Percentiles rank a stretch among this genome's conserved stretches.
phyloP scores from a whole-genome alignment of 2,888 invertebrate genomes.

The Coleophora flavipennella region DNA sequence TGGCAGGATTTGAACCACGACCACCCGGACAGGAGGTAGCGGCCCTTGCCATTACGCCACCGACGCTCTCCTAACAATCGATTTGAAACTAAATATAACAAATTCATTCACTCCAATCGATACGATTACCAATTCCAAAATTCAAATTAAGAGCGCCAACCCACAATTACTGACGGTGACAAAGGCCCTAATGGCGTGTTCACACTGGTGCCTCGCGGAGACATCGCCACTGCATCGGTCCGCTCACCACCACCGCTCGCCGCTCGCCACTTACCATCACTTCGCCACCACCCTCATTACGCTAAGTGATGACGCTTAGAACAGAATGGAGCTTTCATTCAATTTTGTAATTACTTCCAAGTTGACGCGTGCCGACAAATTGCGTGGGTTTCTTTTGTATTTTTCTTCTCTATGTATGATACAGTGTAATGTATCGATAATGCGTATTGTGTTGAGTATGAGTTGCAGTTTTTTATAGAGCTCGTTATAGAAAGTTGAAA shows the following conservation, averaged over 20 bases:
- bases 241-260: slow-evolving; percentile 31
- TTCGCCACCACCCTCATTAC: slow-evolving; percentile 60
- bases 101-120: not conserved
- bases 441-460: no score
- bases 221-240: slow-evolving; percentile 56
- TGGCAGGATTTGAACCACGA: no score
- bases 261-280: slow-evolving; percentile 23
- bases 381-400: not conserved
- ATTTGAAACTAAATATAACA: no score
- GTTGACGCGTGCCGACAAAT: slow-evolving; percentile 12
- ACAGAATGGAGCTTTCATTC: slow-evolving; percentile 57
- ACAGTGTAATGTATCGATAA: no score
- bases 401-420: no score
- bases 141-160: slow-evolving; percentile 35
- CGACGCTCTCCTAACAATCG: no score
- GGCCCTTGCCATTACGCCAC: no score
- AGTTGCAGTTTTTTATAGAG: not conserved
- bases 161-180: slow-evolving; percentile 28
- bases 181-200: slow-evolving; percentile 40
- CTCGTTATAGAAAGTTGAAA: not conserved
- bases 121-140: slow-evolving; percentile 43
- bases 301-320: slow-evolving; percentile 67
- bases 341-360: slow-evolving; percentile 67
- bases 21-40: no score
- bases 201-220: slow-evolving; percentile 41